Evolutionary conservation across 2,113 vertebrate genomes (phyloP).

Genomic region (Progne subis): DNA sequence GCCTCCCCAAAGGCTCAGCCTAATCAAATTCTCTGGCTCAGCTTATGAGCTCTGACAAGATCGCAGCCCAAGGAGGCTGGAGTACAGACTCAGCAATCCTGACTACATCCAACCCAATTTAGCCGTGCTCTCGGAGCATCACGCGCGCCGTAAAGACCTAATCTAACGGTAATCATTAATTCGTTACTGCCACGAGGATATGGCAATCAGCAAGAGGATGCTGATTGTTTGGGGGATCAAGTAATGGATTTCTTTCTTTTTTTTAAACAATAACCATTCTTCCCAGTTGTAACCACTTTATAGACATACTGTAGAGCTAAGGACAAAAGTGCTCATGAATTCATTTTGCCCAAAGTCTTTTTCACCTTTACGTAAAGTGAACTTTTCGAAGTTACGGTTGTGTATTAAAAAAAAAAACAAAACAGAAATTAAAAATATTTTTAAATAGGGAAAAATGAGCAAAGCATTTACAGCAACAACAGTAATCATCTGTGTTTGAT

Average conservation of each 20-base stretch:
- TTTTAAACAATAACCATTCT: background rate
- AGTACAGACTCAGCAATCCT: conserved; percentile 64
- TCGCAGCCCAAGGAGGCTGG: conserved; percentile 55
- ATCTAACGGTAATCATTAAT: conserved; percentile 59
- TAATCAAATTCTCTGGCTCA: conserved; percentile 45
- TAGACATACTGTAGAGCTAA: background rate
- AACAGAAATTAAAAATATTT: background rate
- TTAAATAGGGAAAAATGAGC: background rate
- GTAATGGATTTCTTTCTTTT: background rate
- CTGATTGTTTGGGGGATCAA: conserved; percentile 7
- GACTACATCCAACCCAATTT: conserved; percentile 50
- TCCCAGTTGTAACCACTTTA: background rate
- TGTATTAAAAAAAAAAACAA: background rate
- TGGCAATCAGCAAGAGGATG: background rate
- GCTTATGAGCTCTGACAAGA: conserved; percentile 63
- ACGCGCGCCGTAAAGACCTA: background rate
- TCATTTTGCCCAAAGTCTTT: background rate
- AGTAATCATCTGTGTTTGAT: background rate
- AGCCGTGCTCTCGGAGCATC: background rate
- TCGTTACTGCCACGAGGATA: background rate
- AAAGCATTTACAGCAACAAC: background rate
- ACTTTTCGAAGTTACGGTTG: background rate
- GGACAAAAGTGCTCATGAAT: background rate
- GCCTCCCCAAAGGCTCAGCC: conserved; percentile 10
- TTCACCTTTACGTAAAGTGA: background rate